Evolutionary conservation across 2,888 invertebrate genomes (phyloP), one percentile per base, ranked within the genome.

Genomic region (Clepsis dumicolana): DNA sequence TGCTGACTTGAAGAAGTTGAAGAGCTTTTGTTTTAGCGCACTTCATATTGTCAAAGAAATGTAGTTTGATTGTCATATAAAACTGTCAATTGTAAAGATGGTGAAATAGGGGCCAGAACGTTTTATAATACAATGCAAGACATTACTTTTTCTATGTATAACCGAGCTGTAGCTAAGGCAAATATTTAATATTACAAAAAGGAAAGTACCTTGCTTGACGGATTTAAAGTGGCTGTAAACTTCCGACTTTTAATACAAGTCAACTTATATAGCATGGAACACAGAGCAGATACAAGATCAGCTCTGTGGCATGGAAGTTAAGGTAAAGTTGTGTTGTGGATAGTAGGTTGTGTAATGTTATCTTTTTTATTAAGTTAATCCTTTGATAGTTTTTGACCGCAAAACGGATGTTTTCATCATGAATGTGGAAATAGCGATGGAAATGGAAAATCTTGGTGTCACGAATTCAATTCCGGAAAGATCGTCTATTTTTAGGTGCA

Each of bases 151-250:
- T 48, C 48, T 48, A 48, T 35, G 8, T 12, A 12, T 12, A 48
- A 12, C 21, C 21, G 4, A 48, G 48, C 48, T 48, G 1, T 4
- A 12, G 48, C 12, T 12, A 21, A 44, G 44, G 48, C 12, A 48
- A 48, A 48, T n/a, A n/a, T 48, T 48, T 48, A 48, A 48, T 48
- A 48, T 48, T 48, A 48, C 21, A 44, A 21, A 12, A 48, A 48
- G 18, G 21, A 8, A 21, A 21, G 21, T 48, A 21, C 10, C 48
- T 21, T 21, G 48, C 48, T 48, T 48, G 21, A 48, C 4, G 48
- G 21, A 48, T 48, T 48, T 48, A 12, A 48, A 48, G 48, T 48
- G 12, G 21, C 48, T 21, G 0, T 48, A 21, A 48, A 48, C 48
- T 48, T 48, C 21, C 18, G 14, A 21, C 48, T 21, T n/a, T 44